Evolutionary conservation across 1,140 invertebrate species (phyloP).

Genomic region (Aphaenogaster floridana): DNA sequence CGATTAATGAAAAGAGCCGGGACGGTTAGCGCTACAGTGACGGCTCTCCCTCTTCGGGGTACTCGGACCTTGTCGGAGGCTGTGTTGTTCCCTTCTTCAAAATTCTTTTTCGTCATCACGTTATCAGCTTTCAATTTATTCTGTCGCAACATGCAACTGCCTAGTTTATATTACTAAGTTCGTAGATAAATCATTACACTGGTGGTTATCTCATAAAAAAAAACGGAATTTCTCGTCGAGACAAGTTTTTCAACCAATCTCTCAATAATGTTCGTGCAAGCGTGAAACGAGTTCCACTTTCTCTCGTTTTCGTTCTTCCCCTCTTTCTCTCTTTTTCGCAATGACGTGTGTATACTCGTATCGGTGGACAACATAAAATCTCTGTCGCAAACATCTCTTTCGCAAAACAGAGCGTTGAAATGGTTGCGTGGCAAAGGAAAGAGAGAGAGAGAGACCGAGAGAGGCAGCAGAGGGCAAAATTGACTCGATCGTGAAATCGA

Average conservation of each 20-base stretch:
- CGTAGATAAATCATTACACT: constrained; percentile 49
- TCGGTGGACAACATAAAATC: constrained; percentile 17
- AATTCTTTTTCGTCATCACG: not conserved
- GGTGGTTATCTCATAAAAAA: constrained; percentile 31
- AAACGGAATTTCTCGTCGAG: constrained; percentile 33
- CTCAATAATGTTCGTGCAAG: constrained; percentile 79
- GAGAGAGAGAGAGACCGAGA: constrained; percentile 45
- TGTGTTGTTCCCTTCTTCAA: not conserved
- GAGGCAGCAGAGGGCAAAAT: constrained; percentile 75
- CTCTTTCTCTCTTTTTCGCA: constrained; percentile 1
- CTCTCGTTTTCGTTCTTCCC: constrained; percentile 14
- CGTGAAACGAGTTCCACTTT: constrained; percentile 79
- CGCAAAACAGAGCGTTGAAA: constrained; percentile 71
- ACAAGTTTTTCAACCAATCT: constrained; percentile 69
- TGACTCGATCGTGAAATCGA: constrained; percentile 80
- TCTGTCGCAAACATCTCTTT: constrained; percentile 35
- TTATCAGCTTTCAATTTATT: constrained; percentile 1
- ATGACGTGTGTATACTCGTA: constrained; percentile 3
- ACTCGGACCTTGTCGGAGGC: not conserved
- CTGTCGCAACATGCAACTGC: too few species aligned
- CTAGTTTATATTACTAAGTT: constrained; percentile 23
- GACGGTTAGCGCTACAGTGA: constrained; percentile 4
- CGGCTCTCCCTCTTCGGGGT: constrained; percentile 20
- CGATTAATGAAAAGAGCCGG: constrained; percentile 62
- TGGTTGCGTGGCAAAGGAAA: constrained; percentile 19